phyloP scores from a whole-genome alignment of 2,113 vertebrate genomes.

The Sigmodon hispidus region DNA sequence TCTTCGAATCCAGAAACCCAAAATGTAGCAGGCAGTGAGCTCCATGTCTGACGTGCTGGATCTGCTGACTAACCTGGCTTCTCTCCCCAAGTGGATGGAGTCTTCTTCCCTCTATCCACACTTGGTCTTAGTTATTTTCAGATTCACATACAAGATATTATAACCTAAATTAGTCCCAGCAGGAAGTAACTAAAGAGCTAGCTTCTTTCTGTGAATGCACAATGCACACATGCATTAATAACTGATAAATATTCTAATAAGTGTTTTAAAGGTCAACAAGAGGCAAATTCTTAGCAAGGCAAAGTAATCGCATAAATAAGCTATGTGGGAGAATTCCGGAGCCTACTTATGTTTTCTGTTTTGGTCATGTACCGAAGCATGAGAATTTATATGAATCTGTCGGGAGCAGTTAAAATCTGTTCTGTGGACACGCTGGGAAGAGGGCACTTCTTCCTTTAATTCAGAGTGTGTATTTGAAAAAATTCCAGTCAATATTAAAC shows the following conservation, averaged over 20 bases:
- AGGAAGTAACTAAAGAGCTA: slow-evolving; percentile 18
- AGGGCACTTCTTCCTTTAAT: slow-evolving; percentile 59
- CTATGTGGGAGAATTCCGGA: slow-evolving; percentile 67
- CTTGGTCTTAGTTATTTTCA: slow-evolving; percentile 5
- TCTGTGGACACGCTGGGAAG: not conserved
- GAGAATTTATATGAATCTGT: slow-evolving; percentile 53
- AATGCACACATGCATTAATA: slow-evolving; percentile 37
- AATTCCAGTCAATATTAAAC: slow-evolving; percentile 69
- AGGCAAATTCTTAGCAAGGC: slow-evolving; percentile 65
- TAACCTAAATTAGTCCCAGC: slow-evolving; percentile 31
- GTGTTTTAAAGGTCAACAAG: slow-evolving; percentile 67
- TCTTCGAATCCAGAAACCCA: slow-evolving; percentile 10
- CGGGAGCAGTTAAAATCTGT: slow-evolving; percentile 38
- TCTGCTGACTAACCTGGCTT: not conserved
- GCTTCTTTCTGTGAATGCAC: not conserved
- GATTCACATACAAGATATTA: not conserved
- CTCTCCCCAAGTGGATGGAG: not conserved
- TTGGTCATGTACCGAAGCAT: slow-evolving; percentile 48
- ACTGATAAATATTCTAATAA: slow-evolving; percentile 79
- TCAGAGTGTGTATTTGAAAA: slow-evolving; percentile 64
- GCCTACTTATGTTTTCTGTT: slow-evolving; percentile 48
- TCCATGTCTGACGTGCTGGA: not conserved
- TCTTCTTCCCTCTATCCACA: not conserved
- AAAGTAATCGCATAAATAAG: slow-evolving; percentile 54
- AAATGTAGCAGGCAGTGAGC: not conserved